Base-by-base conservation (phyloP, 2,113 vertebrate genomes). In the Engystomops pustulosus region DNA sequence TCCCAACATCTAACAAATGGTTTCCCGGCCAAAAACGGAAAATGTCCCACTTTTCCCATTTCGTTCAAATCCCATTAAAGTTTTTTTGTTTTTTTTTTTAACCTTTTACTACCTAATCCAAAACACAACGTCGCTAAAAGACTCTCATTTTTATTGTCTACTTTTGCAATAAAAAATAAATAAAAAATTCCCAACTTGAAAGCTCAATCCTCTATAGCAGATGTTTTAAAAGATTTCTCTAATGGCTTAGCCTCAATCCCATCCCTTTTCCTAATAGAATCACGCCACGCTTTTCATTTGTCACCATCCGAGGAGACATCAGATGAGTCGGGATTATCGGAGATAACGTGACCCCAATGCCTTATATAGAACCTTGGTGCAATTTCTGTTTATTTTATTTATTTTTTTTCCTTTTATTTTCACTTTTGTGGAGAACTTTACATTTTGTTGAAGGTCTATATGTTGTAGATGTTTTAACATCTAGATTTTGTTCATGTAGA, bases 321-420 rank as follows among this genome's bases (percentile, higher is more conserved):
- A 32, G 27, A 75, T 41, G 55, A 38, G n/a, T n/a, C n/a, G 71
- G 58, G 71, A 76, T 71, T 44, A 30, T 65, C 81, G 8, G n/a
- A 30, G 36, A 74, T 47, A n/a, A 23, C 38, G 32, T 34, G 41
- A 44, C 60, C 58, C 71, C 41, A 51, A 65, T 36, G 71, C 81
- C 81, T 68, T 84, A 84, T 84, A 77, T 58, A 77, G 58, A 84
- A 76, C 81, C 60, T 49, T 67, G 58, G 81, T 76, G 71, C 72
- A 84, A 27, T 84, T 77, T 84, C 72, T 77, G 14, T 67, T n/a
- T 4, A 36, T 23, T 36, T 23, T 36, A 44, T 38, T 23, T 53
- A 30, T 23, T 62, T 41, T 62, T 15, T 62, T 62, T 58, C 25
- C 30, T 4, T 27, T 47, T 68, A 23, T 12, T 58, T 38, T 74